These are phyloP conservation scores for Diglossa cyanea DNA, from an alignment of 2,797 vertebrate genomes.

Conservation along the genomic window DNA sequence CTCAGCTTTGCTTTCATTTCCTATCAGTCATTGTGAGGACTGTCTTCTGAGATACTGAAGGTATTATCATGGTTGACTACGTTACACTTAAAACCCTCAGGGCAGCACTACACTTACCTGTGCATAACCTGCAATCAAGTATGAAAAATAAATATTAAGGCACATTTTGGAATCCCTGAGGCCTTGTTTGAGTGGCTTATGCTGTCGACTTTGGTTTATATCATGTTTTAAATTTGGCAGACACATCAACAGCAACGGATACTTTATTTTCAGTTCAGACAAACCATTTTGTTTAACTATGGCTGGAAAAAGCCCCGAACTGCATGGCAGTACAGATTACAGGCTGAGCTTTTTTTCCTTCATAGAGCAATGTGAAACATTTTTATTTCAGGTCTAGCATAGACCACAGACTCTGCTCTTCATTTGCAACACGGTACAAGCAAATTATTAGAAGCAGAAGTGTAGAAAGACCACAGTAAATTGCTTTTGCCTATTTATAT, in stretches of 20 bases:
- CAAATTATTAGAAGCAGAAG: background rate
- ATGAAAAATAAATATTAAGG: conserved; percentile 70
- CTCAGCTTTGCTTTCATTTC: conserved; percentile 53
- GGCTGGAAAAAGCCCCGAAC: background rate
- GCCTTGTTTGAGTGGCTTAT: conserved; percentile 57
- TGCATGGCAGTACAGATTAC: background rate
- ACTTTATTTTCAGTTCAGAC: conserved; percentile 37
- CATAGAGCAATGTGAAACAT: background rate
- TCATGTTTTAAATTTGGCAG: conserved; percentile 63
- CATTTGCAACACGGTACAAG: background rate
- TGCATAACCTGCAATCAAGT: conserved; percentile 65
- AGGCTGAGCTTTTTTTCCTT: background rate
- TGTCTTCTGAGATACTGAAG: conserved; percentile 24
- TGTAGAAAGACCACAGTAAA: background rate
- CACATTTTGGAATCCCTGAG: conserved; percentile 52
- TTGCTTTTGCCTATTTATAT: background rate
- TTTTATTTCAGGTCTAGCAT: background rate
- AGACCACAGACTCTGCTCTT: background rate
- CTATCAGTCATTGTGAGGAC: conserved; percentile 39
- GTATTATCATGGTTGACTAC: conserved; percentile 69
- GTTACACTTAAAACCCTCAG: conserved; percentile 64
- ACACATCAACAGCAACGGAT: conserved; percentile 11
- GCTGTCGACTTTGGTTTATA: conserved; percentile 52
- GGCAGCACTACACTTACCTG: conserved; percentile 63
- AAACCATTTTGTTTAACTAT: conserved; percentile 49